These are phyloP conservation scores for Anser brachyrhynchus DNA, from an alignment of 2,113 vertebrate genomes.

Conservation along the genomic window DNA sequence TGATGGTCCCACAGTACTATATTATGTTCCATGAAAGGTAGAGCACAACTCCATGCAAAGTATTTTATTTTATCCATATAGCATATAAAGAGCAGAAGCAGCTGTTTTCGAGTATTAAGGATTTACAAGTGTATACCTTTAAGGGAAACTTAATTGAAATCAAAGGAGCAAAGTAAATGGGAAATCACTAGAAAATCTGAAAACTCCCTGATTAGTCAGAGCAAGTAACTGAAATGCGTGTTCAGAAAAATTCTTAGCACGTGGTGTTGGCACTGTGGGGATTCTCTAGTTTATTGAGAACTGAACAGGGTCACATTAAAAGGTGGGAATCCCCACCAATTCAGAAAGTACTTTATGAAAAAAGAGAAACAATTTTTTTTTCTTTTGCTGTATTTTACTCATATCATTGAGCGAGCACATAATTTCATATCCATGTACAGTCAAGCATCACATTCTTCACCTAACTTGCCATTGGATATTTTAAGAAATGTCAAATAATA, in stretches of 20 bases:
- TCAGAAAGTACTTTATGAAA: not conserved
- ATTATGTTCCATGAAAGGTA: not conserved
- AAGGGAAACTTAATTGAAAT: not conserved
- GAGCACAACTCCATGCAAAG: not conserved
- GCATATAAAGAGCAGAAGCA: not conserved
- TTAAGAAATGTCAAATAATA: slow-evolving; percentile 45
- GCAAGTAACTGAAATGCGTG: not conserved
- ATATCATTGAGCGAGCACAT: not conserved
- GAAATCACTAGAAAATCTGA: not conserved
- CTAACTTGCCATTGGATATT: not conserved
- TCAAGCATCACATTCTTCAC: not conserved
- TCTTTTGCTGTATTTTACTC: not conserved
- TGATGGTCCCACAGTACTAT: not conserved
- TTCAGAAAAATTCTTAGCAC: not conserved
- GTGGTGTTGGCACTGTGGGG: not conserved
- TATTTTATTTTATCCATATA: not conserved
- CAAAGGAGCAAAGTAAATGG: not conserved
- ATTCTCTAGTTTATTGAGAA: not conserved
- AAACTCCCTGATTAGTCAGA: slow-evolving; percentile 25
- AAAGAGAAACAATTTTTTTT: not conserved
- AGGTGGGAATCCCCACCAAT: not conserved
- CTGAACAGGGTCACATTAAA: accelerated
- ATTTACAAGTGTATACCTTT: not conserved
- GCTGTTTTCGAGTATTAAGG: not conserved
- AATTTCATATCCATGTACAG: not conserved